Percentiles rank a stretch among this genome's conserved stretches.
Conservation (phyloP, 1,140 invertebrate genomes). For the Octopus bimaculoides region DNA sequence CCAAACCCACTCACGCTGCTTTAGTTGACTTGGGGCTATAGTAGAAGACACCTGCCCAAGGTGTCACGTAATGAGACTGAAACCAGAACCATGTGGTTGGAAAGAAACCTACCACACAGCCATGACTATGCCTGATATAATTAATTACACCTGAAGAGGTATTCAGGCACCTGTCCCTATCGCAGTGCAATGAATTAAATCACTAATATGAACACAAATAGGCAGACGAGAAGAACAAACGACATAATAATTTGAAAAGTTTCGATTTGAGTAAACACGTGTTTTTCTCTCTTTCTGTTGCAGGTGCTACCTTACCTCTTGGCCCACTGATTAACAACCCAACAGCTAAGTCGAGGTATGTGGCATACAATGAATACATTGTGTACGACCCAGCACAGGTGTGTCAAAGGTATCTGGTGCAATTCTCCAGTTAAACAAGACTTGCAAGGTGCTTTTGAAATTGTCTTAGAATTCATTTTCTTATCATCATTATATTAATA, state of each 20-base stretch:
- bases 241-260: not conserved
- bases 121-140: no score
- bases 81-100: no score
- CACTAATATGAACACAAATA: not conserved
- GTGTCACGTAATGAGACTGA: no score
- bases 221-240: not conserved
- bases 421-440: conserved; percentile 29
- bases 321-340: conserved; percentile 34
- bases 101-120: no score
- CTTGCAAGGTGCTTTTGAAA: conserved; percentile 8
- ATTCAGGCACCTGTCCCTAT: no score
- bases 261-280: not conserved
- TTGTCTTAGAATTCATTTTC: not conserved
- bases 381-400: conserved; percentile 56
- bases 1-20: no score
- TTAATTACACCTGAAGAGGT: no score
- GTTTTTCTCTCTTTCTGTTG: conserved; percentile 17
- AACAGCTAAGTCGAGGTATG: conserved; percentile 20
- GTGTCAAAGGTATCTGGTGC: conserved; percentile 54
- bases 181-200: not conserved
- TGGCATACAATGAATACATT: conserved; percentile 55
- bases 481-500: not conserved
- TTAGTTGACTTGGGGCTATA: no score
- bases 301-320: conserved; percentile 48
- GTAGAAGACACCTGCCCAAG: no score